These are phyloP conservation scores for Hermaeophaga mercurialis DNA, from an alignment of 2,888 invertebrate species.

Conservation along the genomic window DNA sequence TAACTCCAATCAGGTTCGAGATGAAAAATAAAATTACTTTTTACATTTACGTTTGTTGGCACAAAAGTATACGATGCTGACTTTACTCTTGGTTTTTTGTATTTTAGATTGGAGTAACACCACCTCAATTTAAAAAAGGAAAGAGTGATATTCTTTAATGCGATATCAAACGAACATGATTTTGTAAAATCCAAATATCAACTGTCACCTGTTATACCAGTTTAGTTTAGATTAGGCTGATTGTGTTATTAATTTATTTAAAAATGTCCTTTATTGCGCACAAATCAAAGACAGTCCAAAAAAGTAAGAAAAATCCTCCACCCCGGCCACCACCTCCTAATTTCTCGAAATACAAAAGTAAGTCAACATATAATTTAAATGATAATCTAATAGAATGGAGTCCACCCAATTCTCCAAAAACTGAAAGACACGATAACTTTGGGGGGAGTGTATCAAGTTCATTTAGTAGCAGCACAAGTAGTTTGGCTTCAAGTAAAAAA, in stretches of 20 bases:
- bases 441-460: constrained; percentile 56
- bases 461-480: constrained; percentile 59
- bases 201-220: not conserved
- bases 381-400: constrained; percentile 61
- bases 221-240: not conserved
- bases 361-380: constrained; percentile 51
- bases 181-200: no score
- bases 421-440: constrained; percentile 50
- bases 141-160: no score
- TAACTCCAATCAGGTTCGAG: no score
- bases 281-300: constrained; percentile 34
- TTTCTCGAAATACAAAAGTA: constrained; percentile 51
- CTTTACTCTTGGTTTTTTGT: no score
- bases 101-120: no score
- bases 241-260: not conserved
- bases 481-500: constrained; percentile 74
- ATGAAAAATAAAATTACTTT: no score
- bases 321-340: constrained; percentile 75
- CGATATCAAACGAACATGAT: no score
- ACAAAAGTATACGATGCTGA: no score
- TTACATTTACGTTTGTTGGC: no score
- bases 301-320: constrained; percentile 70
- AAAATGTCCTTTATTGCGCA: constrained; percentile 38
- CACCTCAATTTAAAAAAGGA: no score
- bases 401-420: constrained; percentile 57